Conservation (phyloP, 2,888 invertebrate genomes). For the Julus scandinavius region DNA sequence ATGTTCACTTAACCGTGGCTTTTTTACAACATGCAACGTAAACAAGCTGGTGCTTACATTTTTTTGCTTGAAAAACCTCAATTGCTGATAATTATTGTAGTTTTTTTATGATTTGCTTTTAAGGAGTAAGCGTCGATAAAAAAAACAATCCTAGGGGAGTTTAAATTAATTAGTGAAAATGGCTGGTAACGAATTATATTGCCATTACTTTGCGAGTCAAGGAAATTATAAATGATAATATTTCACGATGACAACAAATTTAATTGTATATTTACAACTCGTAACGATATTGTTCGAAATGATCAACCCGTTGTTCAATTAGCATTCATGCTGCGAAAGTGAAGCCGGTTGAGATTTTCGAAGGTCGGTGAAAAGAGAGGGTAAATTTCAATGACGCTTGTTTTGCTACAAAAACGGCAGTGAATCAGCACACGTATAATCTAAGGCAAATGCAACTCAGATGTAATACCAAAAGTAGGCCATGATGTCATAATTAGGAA, state of each 20-base stretch:
- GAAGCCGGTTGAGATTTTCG: background rate
- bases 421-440: background rate
- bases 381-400: background rate
- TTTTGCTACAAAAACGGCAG: background rate
- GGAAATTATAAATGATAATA: background rate
- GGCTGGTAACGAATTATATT: background rate
- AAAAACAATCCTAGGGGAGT: background rate
- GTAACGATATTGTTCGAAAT: background rate
- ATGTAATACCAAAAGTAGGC: background rate
- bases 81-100: background rate
- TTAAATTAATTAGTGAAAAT: background rate
- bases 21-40: background rate
- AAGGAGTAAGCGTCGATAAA: background rate
- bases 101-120: background rate
- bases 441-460: background rate
- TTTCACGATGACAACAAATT: background rate
- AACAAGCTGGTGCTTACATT: background rate
- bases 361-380: background rate
- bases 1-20: constrained; percentile 5
- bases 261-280: background rate
- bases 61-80: background rate
- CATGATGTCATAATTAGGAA: background rate
- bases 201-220: background rate
- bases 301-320: too few species aligned
- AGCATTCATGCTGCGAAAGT: background rate